Base-by-base conservation (phyloP, 2,888 invertebrate genomes). In the Acanthosepion esculentum region DNA sequence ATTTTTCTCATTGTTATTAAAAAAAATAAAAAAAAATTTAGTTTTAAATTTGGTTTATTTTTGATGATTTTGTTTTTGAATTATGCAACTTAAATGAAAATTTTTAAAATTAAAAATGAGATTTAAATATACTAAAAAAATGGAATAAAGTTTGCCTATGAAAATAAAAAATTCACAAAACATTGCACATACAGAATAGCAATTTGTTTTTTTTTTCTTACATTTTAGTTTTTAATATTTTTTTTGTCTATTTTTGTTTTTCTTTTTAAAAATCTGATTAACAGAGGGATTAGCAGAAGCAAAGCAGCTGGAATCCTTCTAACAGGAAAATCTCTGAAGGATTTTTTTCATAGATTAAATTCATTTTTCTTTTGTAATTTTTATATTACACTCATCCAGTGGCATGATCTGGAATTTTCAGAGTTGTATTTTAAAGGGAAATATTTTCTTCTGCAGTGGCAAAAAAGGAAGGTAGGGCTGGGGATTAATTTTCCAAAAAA, bases 101-200 rank as follows among this genome's bases (percentile, higher is more conserved):
- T 23, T 59, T 59, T 23, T 23, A 59, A 23, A 78, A 78, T 78
- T n/a, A 78, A 78, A 78, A 78, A 78, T 78, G 78, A 78, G n/a
- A n/a, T 78, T 78, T 78, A 78, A 78, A 78, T 78, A 78, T 78
- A 78, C 78, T 78, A 78, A 78, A 78, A 78, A 78, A 78, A 78
- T 78, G 78, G 78, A 78, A 33, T 78, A 78, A 78, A 78, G 10
- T 78, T 78, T 78, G n/a, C n/a, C 78, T 78, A 78, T 78, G n/a
- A 78, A 78, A 78, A 78, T 78, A 78, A 78, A 64, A 64, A 78
- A 78, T 78, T 33, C 78, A 78, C 78, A 78, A 78, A 78, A 78
- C 78, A 78, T 78, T 78, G 78, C 78, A 78, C 78, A 78, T 78
- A 78, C 78, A 78, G n/a, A 78, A 78, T n/a, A 78, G n/a, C n/a